phyloP scores from a whole-genome alignment of 2,797 vertebrate genomes.

The Oreochromis grahami region DNA sequence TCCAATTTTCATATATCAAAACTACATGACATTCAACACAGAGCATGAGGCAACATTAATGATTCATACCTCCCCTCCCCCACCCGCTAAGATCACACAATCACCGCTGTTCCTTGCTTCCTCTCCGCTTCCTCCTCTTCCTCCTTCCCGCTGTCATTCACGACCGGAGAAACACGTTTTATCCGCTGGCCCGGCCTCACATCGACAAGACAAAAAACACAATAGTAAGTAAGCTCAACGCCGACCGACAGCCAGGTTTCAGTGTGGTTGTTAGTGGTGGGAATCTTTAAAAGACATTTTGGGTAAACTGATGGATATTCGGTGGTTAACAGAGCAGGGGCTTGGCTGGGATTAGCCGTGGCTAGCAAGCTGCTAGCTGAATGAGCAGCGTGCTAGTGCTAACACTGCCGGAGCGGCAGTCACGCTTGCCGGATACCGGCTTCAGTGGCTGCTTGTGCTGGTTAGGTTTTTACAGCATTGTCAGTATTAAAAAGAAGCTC shows the following conservation, averaged over 20 bases:
- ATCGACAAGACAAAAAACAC: neutral
- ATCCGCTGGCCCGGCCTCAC: conserved; percentile 15
- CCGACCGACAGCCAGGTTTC: neutral
- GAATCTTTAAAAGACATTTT: accelerated
- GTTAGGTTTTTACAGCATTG: neutral
- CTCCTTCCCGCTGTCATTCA: conserved; percentile 32
- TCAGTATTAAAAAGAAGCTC: accelerated
- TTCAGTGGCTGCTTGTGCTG: neutral
- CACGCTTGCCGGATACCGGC: conserved; percentile 6
- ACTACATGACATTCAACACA: neutral
- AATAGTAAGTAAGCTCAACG: conserved; percentile 55
- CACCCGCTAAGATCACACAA: neutral
- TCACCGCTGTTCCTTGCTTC: neutral
- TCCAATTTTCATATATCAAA: neutral
- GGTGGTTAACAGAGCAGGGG: neutral
- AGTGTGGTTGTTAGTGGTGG: accelerated
- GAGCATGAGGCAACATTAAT: neutral
- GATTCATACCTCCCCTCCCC: neutral
- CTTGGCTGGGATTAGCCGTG: conserved; percentile 15
- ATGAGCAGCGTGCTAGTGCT: conserved; percentile 9
- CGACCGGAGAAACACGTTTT: conserved; percentile 46
- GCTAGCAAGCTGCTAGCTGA: conserved; percentile 28
- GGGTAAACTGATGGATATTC: neutral
- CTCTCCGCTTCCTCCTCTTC: neutral
- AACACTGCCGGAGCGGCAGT: neutral